Evolutionary conservation across 2,797 vertebrate species (phyloP).

Genomic region (Enteromius thamalakanensis): DNA sequence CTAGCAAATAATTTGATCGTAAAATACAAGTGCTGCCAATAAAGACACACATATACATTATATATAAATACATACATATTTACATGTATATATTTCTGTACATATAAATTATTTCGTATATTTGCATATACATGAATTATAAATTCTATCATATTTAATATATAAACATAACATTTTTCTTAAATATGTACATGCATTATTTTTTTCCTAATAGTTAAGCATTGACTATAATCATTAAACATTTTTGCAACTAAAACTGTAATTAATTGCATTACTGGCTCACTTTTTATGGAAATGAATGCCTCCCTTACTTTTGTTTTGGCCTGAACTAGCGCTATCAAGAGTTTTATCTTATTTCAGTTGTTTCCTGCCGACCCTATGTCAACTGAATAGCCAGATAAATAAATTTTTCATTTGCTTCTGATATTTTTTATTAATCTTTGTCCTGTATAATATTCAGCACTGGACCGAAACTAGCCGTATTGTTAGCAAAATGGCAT

Average conservation of each 20-base stretch:
- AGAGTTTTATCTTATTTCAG: not conserved
- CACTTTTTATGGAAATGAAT: too few relatives aligned
- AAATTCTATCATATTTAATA: too few relatives aligned
- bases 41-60: too few relatives aligned
- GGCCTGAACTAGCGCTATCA: not conserved
- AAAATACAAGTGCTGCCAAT: too few relatives aligned
- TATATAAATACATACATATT: too few relatives aligned
- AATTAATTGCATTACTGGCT: too few relatives aligned
- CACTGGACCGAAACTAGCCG: conserved; percentile 17
- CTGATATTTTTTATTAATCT: not conserved
- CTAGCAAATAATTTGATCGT: not conserved
- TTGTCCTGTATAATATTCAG: conserved; percentile 32
- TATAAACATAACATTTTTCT: too few relatives aligned
- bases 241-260: too few relatives aligned
- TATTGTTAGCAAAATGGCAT: conserved; percentile 56
- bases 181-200: too few relatives aligned
- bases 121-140: too few relatives aligned
- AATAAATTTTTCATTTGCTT: not conserved
- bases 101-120: too few relatives aligned
- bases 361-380: not conserved
- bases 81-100: too few relatives aligned
- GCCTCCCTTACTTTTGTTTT: not conserved
- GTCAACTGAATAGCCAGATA: not conserved
- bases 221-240: not conserved
- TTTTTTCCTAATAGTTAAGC: not conserved